phyloP scores from a whole-genome alignment of 2,113 vertebrate genomes.

The Atherinomorus stipes region DNA sequence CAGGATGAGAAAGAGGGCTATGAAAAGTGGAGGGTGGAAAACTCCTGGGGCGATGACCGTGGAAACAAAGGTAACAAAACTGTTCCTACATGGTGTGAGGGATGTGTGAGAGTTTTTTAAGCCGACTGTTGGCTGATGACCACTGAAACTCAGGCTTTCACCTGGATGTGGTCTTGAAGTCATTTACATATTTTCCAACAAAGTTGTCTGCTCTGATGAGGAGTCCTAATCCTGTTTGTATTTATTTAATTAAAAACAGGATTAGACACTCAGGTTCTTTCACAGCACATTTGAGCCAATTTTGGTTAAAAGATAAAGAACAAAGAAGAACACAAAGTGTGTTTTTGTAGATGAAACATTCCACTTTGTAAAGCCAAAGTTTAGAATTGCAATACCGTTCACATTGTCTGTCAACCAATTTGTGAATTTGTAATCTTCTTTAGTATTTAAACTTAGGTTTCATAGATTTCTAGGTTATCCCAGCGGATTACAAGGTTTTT shows the following conservation, averaged over 20 bases:
- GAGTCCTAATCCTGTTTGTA: slow-evolving; percentile 54
- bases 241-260: slow-evolving; percentile 62
- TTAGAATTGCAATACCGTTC: no score
- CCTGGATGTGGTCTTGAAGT: neutral
- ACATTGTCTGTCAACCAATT: no score
- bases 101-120: neutral
- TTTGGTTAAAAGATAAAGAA: neutral
- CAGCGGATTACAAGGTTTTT: no score
- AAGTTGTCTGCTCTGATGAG: neutral
- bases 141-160: neutral
- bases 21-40: slow-evolving; percentile 97
- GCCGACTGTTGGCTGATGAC: neutral
- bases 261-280: slow-evolving; percentile 35
- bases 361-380: no score
- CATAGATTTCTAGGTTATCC: no score
- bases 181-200: neutral
- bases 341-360: no score
- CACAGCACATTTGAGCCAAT: neutral
- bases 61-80: slow-evolving; percentile 92
- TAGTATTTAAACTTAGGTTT: no score
- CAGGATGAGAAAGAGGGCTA: slow-evolving; percentile 90
- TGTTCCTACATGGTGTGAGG: neutral
- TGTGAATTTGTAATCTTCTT: no score
- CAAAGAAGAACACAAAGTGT: neutral
- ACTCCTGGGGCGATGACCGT: slow-evolving; percentile 98